A percentile compares a stretch with the other conserved stretches of the same genome.
phyloP scores from a whole-genome alignment of 2,113 vertebrate genomes.

The Protomyctophum bolini region DNA sequence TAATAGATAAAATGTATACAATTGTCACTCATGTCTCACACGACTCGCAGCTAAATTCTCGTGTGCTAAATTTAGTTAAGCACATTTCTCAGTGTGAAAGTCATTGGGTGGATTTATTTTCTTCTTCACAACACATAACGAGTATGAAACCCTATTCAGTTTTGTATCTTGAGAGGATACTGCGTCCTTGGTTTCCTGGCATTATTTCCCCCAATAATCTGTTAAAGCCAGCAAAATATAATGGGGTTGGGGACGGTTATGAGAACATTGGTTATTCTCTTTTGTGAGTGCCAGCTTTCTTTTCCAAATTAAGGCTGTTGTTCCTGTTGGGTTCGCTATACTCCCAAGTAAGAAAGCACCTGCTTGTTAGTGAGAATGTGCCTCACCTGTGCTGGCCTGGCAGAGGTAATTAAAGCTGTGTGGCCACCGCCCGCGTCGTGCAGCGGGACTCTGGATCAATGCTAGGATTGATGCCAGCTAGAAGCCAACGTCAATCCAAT shows the following conservation, averaged over 20 bases:
- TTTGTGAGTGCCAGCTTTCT: constrained; percentile 28
- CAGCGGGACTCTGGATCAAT: too few relatives aligned
- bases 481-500: too few relatives aligned
- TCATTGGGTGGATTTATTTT: not conserved
- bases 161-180: constrained; percentile 50
- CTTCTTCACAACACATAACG: not conserved
- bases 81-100: not conserved
- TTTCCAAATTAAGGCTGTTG: constrained; percentile 33
- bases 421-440: too few relatives aligned
- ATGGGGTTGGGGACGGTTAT: constrained; percentile 37
- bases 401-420: constrained; percentile 63
- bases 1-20: constrained; percentile 1
- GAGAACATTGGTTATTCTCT: constrained; percentile 49
- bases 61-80: too few relatives aligned
- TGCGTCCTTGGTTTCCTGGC: constrained; percentile 25
- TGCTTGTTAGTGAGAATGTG: constrained; percentile 67
- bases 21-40: not conserved
- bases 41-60: not conserved
- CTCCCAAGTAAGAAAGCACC: constrained; percentile 63
- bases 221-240: constrained; percentile 37
- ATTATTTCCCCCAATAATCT: constrained; percentile 46
- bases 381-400: constrained; percentile 67
- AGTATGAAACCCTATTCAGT: constrained; percentile 40
- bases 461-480: too few relatives aligned
- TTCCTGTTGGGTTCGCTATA: constrained; percentile 53